Conservation (phyloP, 2,888 invertebrate species). For the Stratiomys singularior region DNA sequence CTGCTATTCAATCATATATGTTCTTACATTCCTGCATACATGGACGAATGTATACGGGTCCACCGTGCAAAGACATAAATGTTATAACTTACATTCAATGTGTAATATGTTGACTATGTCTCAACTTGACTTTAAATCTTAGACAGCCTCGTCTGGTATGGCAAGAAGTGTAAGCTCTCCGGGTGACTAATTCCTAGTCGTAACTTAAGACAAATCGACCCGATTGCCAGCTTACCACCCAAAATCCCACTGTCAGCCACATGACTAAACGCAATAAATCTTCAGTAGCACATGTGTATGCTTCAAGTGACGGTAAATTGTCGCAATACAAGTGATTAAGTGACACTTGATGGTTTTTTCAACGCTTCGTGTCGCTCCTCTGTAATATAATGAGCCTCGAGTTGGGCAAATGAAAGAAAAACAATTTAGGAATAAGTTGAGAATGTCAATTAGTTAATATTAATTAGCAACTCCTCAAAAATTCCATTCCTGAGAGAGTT, state of each 20-base stretch:
- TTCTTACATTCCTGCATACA: neutral
- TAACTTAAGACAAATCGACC: conserved; percentile 28
- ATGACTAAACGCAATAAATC: conserved; percentile 36
- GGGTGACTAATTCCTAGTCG: conserved; percentile 33
- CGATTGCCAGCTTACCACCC: conserved; percentile 34
- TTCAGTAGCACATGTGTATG: conserved; percentile 17
- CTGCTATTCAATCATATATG: no score
- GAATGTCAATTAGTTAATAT: neutral
- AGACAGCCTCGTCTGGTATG: neutral
- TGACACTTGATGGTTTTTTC: conserved; percentile 20
- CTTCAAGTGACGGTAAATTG: conserved; percentile 33
- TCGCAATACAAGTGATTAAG: conserved; percentile 34
- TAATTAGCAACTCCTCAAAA: neutral
- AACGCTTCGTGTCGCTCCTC: neutral
- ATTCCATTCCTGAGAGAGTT: no score
- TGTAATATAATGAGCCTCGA: neutral
- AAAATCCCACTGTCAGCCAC: conserved; percentile 29
- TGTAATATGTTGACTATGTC: neutral
- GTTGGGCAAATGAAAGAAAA: neutral
- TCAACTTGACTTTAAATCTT: neutral
- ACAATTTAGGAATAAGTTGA: neutral
- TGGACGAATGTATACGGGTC: neutral
- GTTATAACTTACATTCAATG: neutral
- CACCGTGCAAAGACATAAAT: neutral
- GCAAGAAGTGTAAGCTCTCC: neutral